Base-by-base conservation (phyloP, 2,888 invertebrate species). In the Crocallis elinguaria region DNA sequence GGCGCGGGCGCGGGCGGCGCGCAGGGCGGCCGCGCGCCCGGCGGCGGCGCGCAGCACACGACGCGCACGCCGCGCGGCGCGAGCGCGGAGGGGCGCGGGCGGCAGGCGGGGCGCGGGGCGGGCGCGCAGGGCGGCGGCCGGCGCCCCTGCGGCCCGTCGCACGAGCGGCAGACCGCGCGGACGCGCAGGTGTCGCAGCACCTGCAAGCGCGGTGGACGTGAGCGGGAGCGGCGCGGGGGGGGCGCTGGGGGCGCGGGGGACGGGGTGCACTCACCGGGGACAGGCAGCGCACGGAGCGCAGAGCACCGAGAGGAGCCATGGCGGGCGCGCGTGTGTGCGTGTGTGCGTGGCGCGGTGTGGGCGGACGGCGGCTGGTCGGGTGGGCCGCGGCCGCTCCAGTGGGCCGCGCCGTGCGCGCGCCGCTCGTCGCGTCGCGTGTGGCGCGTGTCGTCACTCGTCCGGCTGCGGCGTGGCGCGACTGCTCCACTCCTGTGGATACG, bases 41-140 rank as follows among this genome's bases (percentile, higher is more conserved):
- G 54, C 9, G 67, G 52, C 35, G 73, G 69, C 41, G 75, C 64
- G 60, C 75, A 73, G 71, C 78, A 79, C 30, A 67, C 64, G 43
- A 66, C 54, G 59, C 72, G 71, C 57, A 55, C 36, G 13, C 66
- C 73, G 41, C 49, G 45, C 19, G 11, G 45, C 1, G 23, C 38
- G 33, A 27, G 21, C 43, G 29, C 8, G 27, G 45, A 35, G 14
- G 57, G 43, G 44, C 50, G 55, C 37, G 60, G 49, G 3, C 49
- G 52, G 36, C 61, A 38, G 33, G 67, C 32, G 54, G 59, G 60
- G 48, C 60, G 64, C 44, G 62, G 41, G 30, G 63, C 53, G 46
- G 66, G 62, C 45, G 39, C 49, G 58, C 59, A 62, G 38, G 53
- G 54, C 29, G 59, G 49, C 25, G 51, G 35, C 43, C 56, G 42